Evolutionary conservation across 2,888 invertebrate species (phyloP).

Genomic region (Megastigmus dorsalis): DNA sequence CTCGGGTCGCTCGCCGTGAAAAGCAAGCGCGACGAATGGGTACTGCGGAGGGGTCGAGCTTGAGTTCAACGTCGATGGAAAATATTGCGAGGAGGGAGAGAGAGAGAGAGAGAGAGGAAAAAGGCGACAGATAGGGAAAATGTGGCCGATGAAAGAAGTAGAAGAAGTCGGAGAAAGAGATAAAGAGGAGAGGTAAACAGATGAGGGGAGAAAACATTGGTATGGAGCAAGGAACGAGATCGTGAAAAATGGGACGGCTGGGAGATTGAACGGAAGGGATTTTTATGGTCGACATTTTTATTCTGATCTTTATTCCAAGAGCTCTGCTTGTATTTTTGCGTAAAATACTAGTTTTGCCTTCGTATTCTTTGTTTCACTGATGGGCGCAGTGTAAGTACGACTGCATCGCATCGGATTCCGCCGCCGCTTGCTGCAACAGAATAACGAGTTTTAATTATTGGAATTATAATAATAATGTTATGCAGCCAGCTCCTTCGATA

Average conservation of each 20-base stretch:
- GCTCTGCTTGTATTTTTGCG: too few species aligned
- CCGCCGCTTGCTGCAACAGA: too few species aligned
- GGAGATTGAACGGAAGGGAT: constrained; percentile 26
- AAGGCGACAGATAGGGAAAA: constrained; percentile 16
- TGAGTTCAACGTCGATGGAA: constrained; percentile 13
- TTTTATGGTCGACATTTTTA: constrained; percentile 38
- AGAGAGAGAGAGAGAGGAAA: constrained; percentile 17
- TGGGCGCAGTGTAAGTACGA: too few species aligned
- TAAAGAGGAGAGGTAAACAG: background rate
- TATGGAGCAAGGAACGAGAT: background rate
- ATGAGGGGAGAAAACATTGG: background rate
- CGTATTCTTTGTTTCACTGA: too few species aligned
- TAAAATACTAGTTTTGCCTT: too few species aligned
- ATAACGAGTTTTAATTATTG: too few species aligned
- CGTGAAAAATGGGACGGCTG: constrained; percentile 19
- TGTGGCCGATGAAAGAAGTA: constrained; percentile 13
- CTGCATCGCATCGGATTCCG: too few species aligned
- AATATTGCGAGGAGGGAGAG: background rate
- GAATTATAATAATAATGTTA: too few species aligned
- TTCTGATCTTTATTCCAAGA: background rate
- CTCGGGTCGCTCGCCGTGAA: constrained; percentile 26
- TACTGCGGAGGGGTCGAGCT: background rate
- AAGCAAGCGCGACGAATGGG: constrained; percentile 39
- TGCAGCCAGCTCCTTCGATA: too few species aligned
- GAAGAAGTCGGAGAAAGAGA: background rate